phyloP scores from a whole-genome alignment of 2,888 invertebrate genomes.

The Trichogramma evanescens region DNA sequence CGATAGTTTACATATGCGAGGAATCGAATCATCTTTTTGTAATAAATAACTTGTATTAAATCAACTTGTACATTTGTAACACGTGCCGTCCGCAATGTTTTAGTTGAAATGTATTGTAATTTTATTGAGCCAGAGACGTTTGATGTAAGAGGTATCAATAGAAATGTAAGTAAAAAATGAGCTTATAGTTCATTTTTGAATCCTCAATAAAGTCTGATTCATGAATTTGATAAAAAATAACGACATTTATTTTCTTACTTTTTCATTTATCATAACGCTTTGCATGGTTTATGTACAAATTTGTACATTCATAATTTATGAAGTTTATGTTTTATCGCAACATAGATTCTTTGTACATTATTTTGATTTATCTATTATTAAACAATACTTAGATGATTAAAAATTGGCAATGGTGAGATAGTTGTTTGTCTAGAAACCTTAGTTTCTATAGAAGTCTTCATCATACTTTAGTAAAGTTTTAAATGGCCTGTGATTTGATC shows the following conservation, averaged over 20 bases:
- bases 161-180: not conserved
- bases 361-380: no score
- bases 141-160: no score
- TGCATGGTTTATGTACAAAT: not conserved
- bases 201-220: not conserved
- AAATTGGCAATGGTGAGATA: conserved; percentile 4
- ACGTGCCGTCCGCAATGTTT: conserved; percentile 7
- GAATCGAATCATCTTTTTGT: no score
- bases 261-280: not conserved
- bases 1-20: no score
- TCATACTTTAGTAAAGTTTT: conserved; percentile 56
- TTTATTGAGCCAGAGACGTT: no score
- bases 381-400: not conserved
- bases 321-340: no score
- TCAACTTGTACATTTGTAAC: no score
- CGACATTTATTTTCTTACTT: not conserved
- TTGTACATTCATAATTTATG: not conserved
- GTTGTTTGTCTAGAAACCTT: not conserved
- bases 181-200: conserved; percentile 10
- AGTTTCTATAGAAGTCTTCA: no score
- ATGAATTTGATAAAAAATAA: not conserved
- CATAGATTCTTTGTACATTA: no score
- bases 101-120: conserved; percentile 14
- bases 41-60: no score
- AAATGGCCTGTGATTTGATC: conserved; percentile 82